Percentiles rank a stretch among this genome's conserved stretches.
phyloP scores from a whole-genome alignment of 1,140 invertebrate species.

The Diorhabda sublineata region DNA sequence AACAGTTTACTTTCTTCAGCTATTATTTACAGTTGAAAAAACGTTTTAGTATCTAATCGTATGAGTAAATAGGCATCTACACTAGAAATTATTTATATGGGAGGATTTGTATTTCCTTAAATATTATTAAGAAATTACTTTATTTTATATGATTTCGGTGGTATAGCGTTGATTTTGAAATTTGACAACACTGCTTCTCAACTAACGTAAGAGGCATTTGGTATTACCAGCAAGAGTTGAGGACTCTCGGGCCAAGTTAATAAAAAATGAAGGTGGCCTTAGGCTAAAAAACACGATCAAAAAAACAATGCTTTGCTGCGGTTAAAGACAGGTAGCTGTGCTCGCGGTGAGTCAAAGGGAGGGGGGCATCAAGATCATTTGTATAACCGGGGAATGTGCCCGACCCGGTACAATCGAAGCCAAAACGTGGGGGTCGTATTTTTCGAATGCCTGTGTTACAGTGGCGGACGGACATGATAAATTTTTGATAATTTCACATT shows the following conservation, averaged over 20 bases:
- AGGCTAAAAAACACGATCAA: slow-evolving; percentile 36
- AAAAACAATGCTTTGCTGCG: slow-evolving; percentile 34
- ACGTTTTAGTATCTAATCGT: no score
- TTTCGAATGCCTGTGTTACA: slow-evolving; percentile 17
- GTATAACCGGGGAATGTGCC: slow-evolving; percentile 43
- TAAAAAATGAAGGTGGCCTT: slow-evolving; percentile 32
- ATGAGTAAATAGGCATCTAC: no score
- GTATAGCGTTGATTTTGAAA: neutral
- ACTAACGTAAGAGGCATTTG: slow-evolving; percentile 12
- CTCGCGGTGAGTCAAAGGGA: slow-evolving; percentile 18
- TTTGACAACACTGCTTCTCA: slow-evolving; percentile 3
- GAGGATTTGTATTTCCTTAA: no score
- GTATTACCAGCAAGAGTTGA: slow-evolving; percentile 16
- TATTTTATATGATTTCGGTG: no score
- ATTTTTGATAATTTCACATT: no score
- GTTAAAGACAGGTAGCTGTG: slow-evolving; percentile 43
- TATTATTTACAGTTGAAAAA: no score
- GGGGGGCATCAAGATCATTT: slow-evolving; percentile 41
- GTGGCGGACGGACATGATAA: neutral
- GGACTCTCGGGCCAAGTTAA: slow-evolving; percentile 27
- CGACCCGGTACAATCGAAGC: slow-evolving; percentile 40
- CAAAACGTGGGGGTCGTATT: slow-evolving; percentile 31
- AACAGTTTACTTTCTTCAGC: no score
- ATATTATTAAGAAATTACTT: no score
- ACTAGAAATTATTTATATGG: no score